Percentiles rank a stretch among this genome's conserved stretches.
Conservation (phyloP, 1,140 invertebrate species). For the Cryptotermes secundus region DNA sequence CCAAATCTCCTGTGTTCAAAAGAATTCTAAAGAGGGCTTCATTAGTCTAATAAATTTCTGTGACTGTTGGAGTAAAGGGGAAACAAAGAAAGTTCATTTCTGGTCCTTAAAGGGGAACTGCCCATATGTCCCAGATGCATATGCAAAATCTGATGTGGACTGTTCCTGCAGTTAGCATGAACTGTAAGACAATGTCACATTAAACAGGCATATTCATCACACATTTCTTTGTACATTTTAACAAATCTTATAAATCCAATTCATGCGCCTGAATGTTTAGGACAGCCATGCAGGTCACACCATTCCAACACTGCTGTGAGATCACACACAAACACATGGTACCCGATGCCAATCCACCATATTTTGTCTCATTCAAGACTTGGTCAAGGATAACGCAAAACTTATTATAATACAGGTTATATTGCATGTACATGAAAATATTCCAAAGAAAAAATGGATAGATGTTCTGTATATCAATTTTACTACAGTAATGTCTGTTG, state of each 20-base stretch:
- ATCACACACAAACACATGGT: neutral
- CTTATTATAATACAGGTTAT: too few relatives aligned
- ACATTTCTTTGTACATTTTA: neutral
- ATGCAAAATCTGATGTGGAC: neutral
- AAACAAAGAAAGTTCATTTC: too few relatives aligned
- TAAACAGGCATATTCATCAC: neutral
- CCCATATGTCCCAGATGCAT: neutral
- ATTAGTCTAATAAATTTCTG: too few relatives aligned
- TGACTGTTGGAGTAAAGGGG: too few relatives aligned
- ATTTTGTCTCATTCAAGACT: neutral
- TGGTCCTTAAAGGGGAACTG: too few relatives aligned
- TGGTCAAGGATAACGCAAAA: too few relatives aligned
- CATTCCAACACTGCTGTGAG: neutral
- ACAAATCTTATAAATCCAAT: neutral
- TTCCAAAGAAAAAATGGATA: too few relatives aligned
- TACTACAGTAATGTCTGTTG: too few relatives aligned
- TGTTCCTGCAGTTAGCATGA: neutral
- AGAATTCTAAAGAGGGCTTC: too few relatives aligned
- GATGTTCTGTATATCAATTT: too few relatives aligned
- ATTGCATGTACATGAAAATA: too few relatives aligned
- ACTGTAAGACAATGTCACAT: neutral
- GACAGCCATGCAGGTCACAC: neutral
- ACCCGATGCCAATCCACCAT: neutral
- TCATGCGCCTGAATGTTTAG: neutral
- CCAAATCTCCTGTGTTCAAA: too few relatives aligned